Conservation (phyloP, 1,140 invertebrate species). For the Aphaenogaster ashmeadi region DNA sequence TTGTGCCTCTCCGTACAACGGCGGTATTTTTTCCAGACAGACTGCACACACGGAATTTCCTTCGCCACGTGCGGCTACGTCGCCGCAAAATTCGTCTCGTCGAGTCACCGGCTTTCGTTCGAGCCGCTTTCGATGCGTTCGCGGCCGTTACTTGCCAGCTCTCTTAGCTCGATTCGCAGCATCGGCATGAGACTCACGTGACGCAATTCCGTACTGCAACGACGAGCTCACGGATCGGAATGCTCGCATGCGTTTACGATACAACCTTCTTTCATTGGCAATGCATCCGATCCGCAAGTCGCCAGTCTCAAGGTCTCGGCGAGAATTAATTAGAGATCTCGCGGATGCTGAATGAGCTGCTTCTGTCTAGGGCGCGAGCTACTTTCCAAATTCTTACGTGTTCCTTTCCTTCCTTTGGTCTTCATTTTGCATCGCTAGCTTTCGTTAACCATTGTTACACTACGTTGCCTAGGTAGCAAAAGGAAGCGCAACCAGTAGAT, state of each 20-base stretch:
- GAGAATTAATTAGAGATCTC: background rate
- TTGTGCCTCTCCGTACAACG: background rate
- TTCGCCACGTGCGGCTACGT: background rate
- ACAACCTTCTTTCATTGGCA: conserved; percentile 30
- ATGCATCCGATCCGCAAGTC: background rate
- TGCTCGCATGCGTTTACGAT: background rate
- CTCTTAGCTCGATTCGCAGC: background rate
- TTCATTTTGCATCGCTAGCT: background rate
- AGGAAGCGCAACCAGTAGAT: too few species aligned
- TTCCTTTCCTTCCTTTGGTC: background rate
- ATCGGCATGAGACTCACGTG: conserved; percentile 1
- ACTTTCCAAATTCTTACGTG: background rate
- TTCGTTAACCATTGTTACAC: background rate
- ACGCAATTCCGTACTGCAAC: conserved; percentile 24
- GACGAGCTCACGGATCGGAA: background rate
- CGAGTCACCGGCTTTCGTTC: background rate
- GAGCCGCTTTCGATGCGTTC: background rate
- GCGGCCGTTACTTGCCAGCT: background rate
- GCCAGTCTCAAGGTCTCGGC: conserved; percentile 22
- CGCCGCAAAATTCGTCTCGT: background rate
- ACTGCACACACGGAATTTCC: background rate
- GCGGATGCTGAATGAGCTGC: background rate
- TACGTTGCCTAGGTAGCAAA: too few species aligned
- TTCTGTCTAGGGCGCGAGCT: background rate
- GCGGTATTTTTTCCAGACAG: background rate